Base-by-base conservation (phyloP, 2,888 invertebrate genomes). In the Lithosia quadra region DNA sequence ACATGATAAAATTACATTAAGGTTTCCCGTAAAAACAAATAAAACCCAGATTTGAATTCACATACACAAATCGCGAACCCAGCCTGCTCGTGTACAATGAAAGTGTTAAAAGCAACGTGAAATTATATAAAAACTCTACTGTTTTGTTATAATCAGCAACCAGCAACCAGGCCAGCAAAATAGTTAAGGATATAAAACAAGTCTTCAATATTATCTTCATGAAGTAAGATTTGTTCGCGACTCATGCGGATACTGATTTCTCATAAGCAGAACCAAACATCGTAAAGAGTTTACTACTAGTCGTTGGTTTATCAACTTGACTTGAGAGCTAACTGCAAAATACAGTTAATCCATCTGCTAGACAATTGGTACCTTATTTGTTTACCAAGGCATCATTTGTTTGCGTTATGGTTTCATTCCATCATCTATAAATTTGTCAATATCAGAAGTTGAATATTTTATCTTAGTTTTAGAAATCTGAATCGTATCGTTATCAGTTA, bases 381-480 rank as follows among this genome's bases (percentile, higher is more conserved):
- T 39, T 39, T 39, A 39, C 39, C 13, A 4, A 15, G 39, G 15
- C 39, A 65, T 28, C 28, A 63, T 22, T 63, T 21, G 11, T 21
- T n/a, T 21, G 10, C 39, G 2, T 39, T 0, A 4, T 0, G 15
- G 65, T 61, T 53, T 34, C 33, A 72, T 66, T 18, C 10, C 24
- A 65, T 74, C 79, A 80, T 74, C 69, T 73, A 7, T 70, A n/a
- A n/a, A n/a, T n/a, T 72, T 57, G 33, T 71, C 65, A 71, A 78
- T 77, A 67, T 68, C 67, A 72, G 33, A 36, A 24, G 15, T n/a
- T n/a, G n/a, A 28, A 55, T 24, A 15, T 56, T 15, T 57, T 18
- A 9, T 57, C 8, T 33, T 33, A 33, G 8, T 33, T 33, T 33
- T 33, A 33, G 3, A 5, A 33, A 3, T 33, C 4, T 33, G 8